Evolutionary conservation across 2,888 invertebrate genomes (phyloP), one percentile per base, ranked within the genome.

Genomic region (Cremastinae sp.): DNA sequence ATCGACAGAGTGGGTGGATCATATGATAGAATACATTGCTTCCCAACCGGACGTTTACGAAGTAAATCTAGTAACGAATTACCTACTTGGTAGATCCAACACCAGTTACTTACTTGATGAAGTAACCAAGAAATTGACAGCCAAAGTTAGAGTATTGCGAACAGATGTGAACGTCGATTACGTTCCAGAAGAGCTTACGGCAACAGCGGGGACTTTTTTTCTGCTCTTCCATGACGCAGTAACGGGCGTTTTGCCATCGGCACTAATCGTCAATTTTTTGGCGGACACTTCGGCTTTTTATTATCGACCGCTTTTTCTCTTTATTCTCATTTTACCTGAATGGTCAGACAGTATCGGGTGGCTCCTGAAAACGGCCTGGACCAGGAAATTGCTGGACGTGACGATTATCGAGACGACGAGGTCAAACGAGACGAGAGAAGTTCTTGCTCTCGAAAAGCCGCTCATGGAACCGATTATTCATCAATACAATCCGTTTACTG

Each of bases 401-500:
- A 74, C 78, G 39, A 59, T 80, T 28, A 28, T 76, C 14, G 76
- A 80, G 20, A 18, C 78, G 3, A n/a, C 39, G 2, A 14, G 59
- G 10, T 2, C 47, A 1, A 10, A 22, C 39, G 14, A 14, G 28
- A 14, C 20, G 5, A 37, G 35, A 20, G 14, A n/a, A n/a, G n/a
- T n/a, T n/a, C n/a, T n/a, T n/a, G n/a, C n/a, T n/a, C n/a, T n/a
- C n/a, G 39, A 45, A n/a, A 8, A 14, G 16, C 16, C 22, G 0
- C 8, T 41, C 2, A 16, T 5, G 8, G 7, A 1, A 41, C 66
- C 65, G 14, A 62, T 69, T 7, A 47, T 80, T 51, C 79, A 80
- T 59, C 65, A 68, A 4, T 76, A 73, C 5, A 79, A 82, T 75
- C 80, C 78, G 0, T 82, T 82, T 16, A 66, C 20, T 2, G 65